Base-by-base conservation (phyloP, 1,140 invertebrate species). In the Zaprionus ghesquierei region DNA sequence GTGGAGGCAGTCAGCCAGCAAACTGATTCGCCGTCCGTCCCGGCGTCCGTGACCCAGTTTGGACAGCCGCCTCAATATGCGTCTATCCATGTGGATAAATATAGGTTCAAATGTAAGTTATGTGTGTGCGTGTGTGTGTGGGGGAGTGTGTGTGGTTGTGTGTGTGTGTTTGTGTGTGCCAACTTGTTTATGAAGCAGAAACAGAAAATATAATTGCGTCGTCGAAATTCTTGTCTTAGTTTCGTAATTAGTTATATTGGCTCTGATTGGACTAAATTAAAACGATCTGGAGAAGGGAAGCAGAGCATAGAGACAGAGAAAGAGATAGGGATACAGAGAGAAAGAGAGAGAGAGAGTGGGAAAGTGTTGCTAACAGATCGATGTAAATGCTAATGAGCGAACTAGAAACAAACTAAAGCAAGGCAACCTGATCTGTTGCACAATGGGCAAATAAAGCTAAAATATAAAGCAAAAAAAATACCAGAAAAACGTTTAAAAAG, bases 191-290 rank as follows among this genome's bases (percentile, higher is more conserved):
- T 78, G 82, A 64, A 61, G 66, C 82, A 69, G 82, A 78, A 60
- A 44, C 51, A 75, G 58, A 89, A n/a, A 75, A 74, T 73, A 70
- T 89, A 89, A 84, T 89, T 89, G 84, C 77, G 69, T 78, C 46
- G 73, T 73, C 70, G 18, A 66, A 78, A 80, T 71, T 58, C 56
- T 71, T 60, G 65, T 69, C 68, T 72, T 64, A 72, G 77, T 79
- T 77, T 63, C 61, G 62, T 80, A 89, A 89, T 89, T 89, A 84
- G 70, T 89, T 89, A 63, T 89, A 87, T 87, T 87, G 80, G 70
- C 66, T 72, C 68, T 89, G 80, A 89, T 89, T 89, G 80, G 64
- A 84, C 68, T 70, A 78, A 84, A 84, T 89, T 89, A 89, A 80
- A 85, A 77, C 54, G 65, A 69, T 76, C 71, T 63, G 13, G 13